Evolutionary conservation across 64 coral and sea anemone genomes (phyloP).

Genomic region (Pocillopora verrucosa): DNA sequence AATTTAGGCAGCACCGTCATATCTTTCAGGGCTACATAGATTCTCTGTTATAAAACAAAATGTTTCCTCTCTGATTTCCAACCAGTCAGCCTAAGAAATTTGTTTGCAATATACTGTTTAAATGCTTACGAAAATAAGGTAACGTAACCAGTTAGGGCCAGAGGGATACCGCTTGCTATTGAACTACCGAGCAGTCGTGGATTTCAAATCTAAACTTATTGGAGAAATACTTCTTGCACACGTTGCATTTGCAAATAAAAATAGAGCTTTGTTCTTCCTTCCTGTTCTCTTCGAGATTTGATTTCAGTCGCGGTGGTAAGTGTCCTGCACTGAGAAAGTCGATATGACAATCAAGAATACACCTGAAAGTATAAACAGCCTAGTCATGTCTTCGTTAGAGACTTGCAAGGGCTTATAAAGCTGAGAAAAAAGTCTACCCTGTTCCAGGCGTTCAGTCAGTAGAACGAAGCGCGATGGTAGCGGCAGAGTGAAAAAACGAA

Average conservation of each 20-base stretch:
- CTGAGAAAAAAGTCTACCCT: no score
- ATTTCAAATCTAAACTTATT: slow-evolving; percentile 51
- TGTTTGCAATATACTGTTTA: no score
- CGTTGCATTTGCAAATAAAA: slow-evolving; percentile 43
- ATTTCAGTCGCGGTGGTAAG: slow-evolving; percentile 24
- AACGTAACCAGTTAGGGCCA: background rate
- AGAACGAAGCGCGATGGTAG: no score
- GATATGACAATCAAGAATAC: slow-evolving; percentile 28
- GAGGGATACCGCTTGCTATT: background rate
- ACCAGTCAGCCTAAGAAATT: no score
- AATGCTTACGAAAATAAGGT: no score
- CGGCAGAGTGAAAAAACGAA: no score
- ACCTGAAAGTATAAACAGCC: slow-evolving; percentile 18
- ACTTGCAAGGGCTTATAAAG: background rate
- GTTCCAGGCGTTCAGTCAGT: no score
- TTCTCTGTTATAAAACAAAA: no score
- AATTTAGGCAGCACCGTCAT: no score
- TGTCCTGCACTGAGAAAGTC: slow-evolving; percentile 20
- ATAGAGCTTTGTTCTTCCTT: slow-evolving; percentile 21
- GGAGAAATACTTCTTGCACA: slow-evolving; percentile 43
- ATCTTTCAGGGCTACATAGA: no score
- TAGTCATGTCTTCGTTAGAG: background rate
- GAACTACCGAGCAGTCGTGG: slow-evolving; percentile 1
- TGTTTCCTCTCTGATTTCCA: no score
- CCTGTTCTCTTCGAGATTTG: slow-evolving; percentile 11